These are phyloP conservation scores for Rhea americana DNA, from an alignment of 2,113 vertebrate species.

Conservation along the genomic window DNA sequence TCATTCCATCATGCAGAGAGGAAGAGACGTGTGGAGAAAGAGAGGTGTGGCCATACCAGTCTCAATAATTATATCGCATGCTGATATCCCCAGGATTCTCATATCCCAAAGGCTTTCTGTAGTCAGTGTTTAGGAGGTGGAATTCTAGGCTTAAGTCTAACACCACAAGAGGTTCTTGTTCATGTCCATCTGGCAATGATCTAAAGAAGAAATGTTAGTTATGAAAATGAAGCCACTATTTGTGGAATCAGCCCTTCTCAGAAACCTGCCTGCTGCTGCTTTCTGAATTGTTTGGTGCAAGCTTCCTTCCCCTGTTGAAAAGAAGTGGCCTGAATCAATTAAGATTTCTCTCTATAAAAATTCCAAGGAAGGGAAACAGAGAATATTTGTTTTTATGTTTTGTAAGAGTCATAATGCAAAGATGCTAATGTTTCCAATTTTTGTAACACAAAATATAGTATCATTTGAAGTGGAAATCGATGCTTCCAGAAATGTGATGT, in stretches of 20 bases:
- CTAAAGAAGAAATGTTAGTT: background rate
- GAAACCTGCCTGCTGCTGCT: conserved; percentile 71
- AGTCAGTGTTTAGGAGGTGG: background rate
- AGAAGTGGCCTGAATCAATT: conserved; percentile 49
- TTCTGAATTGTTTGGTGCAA: conserved; percentile 61
- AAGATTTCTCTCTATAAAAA: conserved; percentile 67
- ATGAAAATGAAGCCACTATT: background rate
- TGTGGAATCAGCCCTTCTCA: background rate
- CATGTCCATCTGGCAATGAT: background rate
- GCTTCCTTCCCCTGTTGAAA: conserved; percentile 72
- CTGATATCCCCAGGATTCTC: background rate
- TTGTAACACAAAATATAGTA: rapidly evolving
- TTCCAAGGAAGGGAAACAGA: background rate
- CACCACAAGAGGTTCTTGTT: background rate
- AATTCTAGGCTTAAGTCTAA: background rate
- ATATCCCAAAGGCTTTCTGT: background rate
- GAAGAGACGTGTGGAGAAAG: background rate
- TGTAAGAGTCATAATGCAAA: background rate
- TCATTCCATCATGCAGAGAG: background rate
- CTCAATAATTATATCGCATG: background rate
- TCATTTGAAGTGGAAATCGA: background rate
- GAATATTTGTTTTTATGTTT: background rate
- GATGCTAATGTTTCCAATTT: background rate
- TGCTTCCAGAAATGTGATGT: background rate
- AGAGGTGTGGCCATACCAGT: background rate